A percentile compares a stretch with the other conserved stretches of the same genome.
Conservation (phyloP, 1,140 invertebrate genomes). For the Elymnias hypermnestra region DNA sequence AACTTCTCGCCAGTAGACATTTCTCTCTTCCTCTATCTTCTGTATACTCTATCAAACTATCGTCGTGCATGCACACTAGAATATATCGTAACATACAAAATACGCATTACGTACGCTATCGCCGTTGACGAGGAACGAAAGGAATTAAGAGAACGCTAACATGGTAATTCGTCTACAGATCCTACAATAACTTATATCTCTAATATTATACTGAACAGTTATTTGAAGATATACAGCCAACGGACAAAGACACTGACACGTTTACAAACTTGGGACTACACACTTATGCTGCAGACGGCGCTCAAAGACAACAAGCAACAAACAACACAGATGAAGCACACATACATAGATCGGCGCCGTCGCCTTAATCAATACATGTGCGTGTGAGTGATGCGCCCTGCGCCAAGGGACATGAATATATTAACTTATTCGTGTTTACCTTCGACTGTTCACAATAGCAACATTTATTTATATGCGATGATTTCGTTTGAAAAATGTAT, state of each 20-base stretch:
- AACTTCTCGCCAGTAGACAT: slow-evolving; percentile 67
- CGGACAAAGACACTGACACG: slow-evolving; percentile 64
- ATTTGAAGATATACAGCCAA: slow-evolving; percentile 47
- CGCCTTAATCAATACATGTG: slow-evolving; percentile 77
- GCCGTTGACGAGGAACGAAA: slow-evolving; percentile 49
- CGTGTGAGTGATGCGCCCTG: slow-evolving; percentile 69
- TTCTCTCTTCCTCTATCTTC: slow-evolving; percentile 70
- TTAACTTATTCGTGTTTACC: slow-evolving; percentile 29
- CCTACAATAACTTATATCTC: slow-evolving; percentile 33
- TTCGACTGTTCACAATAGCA: slow-evolving; percentile 38
- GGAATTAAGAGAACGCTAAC: slow-evolving; percentile 56
- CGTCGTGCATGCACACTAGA: slow-evolving; percentile 75
- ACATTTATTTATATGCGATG: not conserved
- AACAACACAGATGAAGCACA: slow-evolving; percentile 62
- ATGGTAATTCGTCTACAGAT: slow-evolving; percentile 44
- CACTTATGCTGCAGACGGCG: slow-evolving; percentile 49
- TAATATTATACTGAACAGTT: slow-evolving; percentile 49
- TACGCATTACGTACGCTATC: slow-evolving; percentile 62
- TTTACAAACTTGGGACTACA: slow-evolving; percentile 55
- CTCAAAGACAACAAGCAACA: slow-evolving; percentile 37
- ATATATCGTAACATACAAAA: slow-evolving; percentile 69
- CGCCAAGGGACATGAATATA: slow-evolving; percentile 37
- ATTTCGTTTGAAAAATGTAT: not conserved
- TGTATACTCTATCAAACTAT: slow-evolving; percentile 67
- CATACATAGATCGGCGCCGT: slow-evolving; percentile 65